Evolutionary conservation across 2,888 invertebrate genomes (phyloP).

Genomic region (Platynereis dumerilii): DNA sequence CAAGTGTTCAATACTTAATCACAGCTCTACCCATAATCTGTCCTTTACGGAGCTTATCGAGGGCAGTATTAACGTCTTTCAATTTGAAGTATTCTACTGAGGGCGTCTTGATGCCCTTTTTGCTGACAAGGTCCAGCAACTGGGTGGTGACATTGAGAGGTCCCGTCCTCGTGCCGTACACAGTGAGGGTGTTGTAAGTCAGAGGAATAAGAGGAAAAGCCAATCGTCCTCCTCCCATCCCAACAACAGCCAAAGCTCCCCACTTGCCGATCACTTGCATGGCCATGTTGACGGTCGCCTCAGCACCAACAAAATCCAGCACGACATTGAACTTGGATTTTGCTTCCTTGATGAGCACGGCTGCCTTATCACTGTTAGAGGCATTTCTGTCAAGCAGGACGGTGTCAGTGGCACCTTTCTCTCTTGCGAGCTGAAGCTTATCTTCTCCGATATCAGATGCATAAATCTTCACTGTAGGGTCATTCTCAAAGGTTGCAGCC

Average conservation of each 20-base stretch:
- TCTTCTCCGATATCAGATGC: slow-evolving; percentile 4
- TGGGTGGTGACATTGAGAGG: neutral
- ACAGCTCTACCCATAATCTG: neutral
- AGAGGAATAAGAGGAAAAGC: neutral
- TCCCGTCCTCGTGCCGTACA: neutral
- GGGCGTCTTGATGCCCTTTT: neutral
- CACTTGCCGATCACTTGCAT: neutral
- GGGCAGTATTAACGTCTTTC: neutral
- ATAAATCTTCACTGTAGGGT: neutral
- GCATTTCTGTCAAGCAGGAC: neutral
- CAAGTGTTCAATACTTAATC: neutral
- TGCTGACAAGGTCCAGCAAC: neutral
- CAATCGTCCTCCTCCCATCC: neutral
- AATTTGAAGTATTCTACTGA: neutral
- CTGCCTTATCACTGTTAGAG: neutral
- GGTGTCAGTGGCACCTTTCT: neutral
- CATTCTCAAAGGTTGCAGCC: neutral
- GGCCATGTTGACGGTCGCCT: neutral
- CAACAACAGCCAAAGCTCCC: slow-evolving; percentile 1
- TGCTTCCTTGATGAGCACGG: neutral
- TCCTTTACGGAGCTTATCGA: slow-evolving; percentile 3
- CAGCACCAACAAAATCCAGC: slow-evolving; percentile 2
- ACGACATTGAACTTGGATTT: neutral
- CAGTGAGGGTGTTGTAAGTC: neutral
- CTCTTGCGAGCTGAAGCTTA: neutral